phyloP scores from a whole-genome alignment of 2,113 vertebrate genomes.

The Mobula hypostoma region DNA sequence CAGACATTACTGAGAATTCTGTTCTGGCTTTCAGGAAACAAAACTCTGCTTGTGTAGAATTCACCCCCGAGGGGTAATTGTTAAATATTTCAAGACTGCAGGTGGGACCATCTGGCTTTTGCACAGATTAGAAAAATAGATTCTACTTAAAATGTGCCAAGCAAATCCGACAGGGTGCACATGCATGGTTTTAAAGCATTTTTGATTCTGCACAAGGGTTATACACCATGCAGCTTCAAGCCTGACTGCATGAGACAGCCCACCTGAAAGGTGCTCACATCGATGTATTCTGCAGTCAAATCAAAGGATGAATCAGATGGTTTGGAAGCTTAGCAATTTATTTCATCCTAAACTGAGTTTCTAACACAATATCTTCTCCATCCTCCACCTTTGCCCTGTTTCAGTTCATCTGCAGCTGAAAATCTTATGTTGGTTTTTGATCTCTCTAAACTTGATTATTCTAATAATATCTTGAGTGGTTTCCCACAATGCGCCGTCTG shows the following conservation, averaged over 20 bases:
- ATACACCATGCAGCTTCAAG: not conserved
- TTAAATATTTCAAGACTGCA: constrained; percentile 16
- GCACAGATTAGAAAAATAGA: not conserved
- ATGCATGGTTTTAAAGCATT: not conserved
- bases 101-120: constrained; percentile 29
- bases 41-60: not conserved
- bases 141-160: not conserved
- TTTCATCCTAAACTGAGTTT: not conserved
- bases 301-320: not conserved
- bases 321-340: not conserved
- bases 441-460: no score
- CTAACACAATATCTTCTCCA: not conserved
- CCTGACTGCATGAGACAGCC: not conserved
- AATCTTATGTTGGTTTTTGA: no score
- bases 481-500: no score
- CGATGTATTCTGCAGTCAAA: not conserved
- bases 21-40: constrained; percentile 3
- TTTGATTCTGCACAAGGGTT: not conserved
- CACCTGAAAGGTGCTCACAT: not conserved
- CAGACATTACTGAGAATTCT: not conserved
- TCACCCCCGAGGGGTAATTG: not conserved
- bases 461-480: no score
- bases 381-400: no score
- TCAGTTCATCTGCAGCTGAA: no score
- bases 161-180: not conserved